phyloP scores from a whole-genome alignment of 2,797 vertebrate genomes.

The Kryptopterus vitreolus region DNA sequence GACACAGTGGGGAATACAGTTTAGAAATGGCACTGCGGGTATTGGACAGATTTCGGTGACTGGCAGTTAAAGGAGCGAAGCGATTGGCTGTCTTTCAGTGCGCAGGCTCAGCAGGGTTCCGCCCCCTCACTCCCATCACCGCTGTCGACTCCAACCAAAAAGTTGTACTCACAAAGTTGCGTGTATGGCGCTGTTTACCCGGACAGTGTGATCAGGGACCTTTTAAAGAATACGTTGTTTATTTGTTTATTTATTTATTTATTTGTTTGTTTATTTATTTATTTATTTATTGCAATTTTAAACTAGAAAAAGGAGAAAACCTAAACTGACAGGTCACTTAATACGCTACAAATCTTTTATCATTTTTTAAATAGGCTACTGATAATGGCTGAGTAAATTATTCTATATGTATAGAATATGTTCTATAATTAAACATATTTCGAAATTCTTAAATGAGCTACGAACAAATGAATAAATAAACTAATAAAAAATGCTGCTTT shows the following conservation, averaged over 20 bases:
- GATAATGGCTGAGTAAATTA: neutral
- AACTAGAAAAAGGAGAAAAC: neutral
- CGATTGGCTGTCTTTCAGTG: conserved; percentile 97
- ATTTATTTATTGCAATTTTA: neutral
- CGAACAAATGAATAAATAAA: neutral
- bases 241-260: neutral
- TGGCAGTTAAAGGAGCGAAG: conserved; percentile 90
- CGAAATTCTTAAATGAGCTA: neutral
- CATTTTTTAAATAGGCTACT: neutral
- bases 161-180: conserved; percentile 82
- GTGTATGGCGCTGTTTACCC: conserved; percentile 66
- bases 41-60: conserved; percentile 96
- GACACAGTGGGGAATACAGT: conserved; percentile 91
- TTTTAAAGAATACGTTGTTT: neutral
- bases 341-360: neutral
- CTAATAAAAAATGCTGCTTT: neutral
- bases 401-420: neutral
- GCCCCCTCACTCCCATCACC: conserved; percentile 83
- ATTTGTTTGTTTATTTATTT: conserved; percentile 7
- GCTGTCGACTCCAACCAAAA: conserved; percentile 78
- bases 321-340: neutral
- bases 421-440: neutral
- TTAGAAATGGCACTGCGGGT: conserved; percentile 92
- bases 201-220: conserved; percentile 56
- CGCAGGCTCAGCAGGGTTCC: conserved; percentile 88